Evolutionary conservation across 2,888 invertebrate species (phyloP).

Genomic region (Colletes collaris): DNA sequence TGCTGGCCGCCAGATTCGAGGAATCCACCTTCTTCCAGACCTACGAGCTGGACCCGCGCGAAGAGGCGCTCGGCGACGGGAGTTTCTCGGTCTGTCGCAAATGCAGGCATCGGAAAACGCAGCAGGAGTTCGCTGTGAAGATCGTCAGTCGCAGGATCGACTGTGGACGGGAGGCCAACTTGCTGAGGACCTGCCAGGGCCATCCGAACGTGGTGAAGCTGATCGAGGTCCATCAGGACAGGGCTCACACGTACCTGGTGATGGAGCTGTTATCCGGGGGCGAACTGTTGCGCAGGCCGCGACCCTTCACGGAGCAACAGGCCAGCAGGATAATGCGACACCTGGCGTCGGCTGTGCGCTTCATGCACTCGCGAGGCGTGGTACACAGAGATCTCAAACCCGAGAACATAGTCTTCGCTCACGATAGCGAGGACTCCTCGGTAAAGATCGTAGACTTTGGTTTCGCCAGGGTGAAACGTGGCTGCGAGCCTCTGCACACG

Average conservation of each 20-base stretch:
- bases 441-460: constrained; percentile 98
- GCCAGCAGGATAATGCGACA: constrained; percentile 93
- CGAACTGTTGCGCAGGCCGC: constrained; percentile 89
- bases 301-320: constrained; percentile 89
- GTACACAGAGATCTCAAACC: constrained; percentile 98
- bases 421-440: constrained; percentile 84
- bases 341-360: constrained; percentile 92
- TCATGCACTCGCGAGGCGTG: constrained; percentile 92
- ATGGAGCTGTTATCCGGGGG: constrained; percentile 94
- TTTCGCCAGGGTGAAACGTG: constrained; percentile 91
- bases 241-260: constrained; percentile 94
- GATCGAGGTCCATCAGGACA: constrained; percentile 92
- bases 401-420: constrained; percentile 90
- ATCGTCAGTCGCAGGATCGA: constrained; percentile 89
- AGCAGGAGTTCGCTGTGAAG: constrained; percentile 94
- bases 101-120: constrained; percentile 90
- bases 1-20: constrained; percentile 75
- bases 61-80: constrained; percentile 92
- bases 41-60: constrained; percentile 90
- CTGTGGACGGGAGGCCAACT: constrained; percentile 89
- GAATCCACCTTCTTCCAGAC: constrained; percentile 94
- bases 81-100: constrained; percentile 94
- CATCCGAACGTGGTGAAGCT: constrained; percentile 94
- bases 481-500: constrained; percentile 87
- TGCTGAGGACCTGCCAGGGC: constrained; percentile 93